Conservation (phyloP, 2,797 vertebrate genomes). For the Melanotaenia nigrans region DNA sequence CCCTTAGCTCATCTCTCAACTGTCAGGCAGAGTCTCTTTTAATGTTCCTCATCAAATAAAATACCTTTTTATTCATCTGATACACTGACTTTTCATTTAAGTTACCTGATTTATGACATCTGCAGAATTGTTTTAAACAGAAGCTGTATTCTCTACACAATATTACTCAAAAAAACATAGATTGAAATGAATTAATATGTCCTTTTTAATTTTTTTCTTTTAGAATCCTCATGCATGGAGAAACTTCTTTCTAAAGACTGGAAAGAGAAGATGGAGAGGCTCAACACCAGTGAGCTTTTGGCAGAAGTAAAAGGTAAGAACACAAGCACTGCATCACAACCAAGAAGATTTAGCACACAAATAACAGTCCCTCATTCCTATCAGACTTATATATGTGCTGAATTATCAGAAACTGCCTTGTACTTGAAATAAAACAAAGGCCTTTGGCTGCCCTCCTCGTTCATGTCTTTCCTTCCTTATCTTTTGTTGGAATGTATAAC, state of each 20-base stretch:
- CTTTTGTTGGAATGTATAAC: constrained; percentile 70
- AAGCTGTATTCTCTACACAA: constrained; percentile 1
- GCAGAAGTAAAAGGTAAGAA: constrained; percentile 95
- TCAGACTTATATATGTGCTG: constrained; percentile 56
- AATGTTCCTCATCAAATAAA: constrained; percentile 62
- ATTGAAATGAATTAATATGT: constrained; percentile 5
- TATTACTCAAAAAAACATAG: constrained; percentile 2
- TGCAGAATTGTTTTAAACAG: constrained; percentile 7
- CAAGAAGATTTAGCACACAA: constrained; percentile 23
- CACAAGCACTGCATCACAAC: constrained; percentile 3
- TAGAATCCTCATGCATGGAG: constrained; percentile 94
- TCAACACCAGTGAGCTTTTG: constrained; percentile 94
- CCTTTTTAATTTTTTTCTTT: constrained; percentile 20
- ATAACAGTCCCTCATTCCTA: constrained; percentile 54
- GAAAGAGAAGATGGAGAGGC: constrained; percentile 97
- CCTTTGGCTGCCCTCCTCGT: constrained; percentile 68
- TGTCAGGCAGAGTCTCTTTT: constrained; percentile 63
- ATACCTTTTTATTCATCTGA: constrained; percentile 32
- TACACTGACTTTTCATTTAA: constrained; percentile 35
- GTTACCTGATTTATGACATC: constrained; percentile 20
- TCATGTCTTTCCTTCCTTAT: constrained; percentile 66
- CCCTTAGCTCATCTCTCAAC: constrained; percentile 63
- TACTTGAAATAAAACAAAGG: constrained; percentile 71
- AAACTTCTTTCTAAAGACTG: constrained; percentile 97
- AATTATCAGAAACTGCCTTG: constrained; percentile 67